Conservation (phyloP, 92 coral and sea anemone species). For the Paragorgia papillata region DNA sequence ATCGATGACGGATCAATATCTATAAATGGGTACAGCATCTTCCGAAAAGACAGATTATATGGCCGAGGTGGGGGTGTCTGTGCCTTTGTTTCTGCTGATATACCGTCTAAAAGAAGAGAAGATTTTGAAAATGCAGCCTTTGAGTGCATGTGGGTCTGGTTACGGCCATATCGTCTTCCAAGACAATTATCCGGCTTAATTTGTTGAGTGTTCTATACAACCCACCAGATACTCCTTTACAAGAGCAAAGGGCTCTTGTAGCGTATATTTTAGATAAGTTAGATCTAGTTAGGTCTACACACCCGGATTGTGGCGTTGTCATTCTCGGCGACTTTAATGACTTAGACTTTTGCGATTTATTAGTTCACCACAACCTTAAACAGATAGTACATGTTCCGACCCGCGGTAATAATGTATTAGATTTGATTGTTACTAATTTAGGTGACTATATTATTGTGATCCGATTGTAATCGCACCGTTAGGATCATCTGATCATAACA, state of each 20-base stretch:
- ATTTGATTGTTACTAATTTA: constrained; percentile 28
- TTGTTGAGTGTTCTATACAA: constrained; percentile 38
- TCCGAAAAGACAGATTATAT: constrained; percentile 22
- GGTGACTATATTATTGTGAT: not conserved
- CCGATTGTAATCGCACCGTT: constrained; percentile 22
- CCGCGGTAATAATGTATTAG: constrained; percentile 17
- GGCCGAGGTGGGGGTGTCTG: constrained; percentile 45
- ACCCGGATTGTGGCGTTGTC: constrained; percentile 54
- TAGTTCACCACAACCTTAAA: constrained; percentile 15
- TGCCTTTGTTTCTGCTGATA: constrained; percentile 2
- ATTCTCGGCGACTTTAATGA: constrained; percentile 54
- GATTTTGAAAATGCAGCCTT: constrained; percentile 32
- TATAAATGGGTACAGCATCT: constrained; percentile 39
- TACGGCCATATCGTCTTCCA: constrained; percentile 41
- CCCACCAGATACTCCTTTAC: constrained; percentile 39
- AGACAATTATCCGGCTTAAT: constrained; percentile 18
- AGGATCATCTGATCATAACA: constrained; percentile 52
- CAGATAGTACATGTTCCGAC: constrained; percentile 37
- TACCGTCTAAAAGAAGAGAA: not conserved
- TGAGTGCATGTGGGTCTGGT: constrained; percentile 42
- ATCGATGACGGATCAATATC: not conserved
- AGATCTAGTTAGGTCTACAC: constrained; percentile 25
- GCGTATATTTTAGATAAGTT: constrained; percentile 38
- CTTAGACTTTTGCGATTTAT: constrained; percentile 32
- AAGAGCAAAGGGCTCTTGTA: constrained; percentile 39